Evolutionary conservation across 2,797 vertebrate genomes (phyloP), one percentile per base, ranked within the genome.

Genomic region (Halcyon badia): DNA sequence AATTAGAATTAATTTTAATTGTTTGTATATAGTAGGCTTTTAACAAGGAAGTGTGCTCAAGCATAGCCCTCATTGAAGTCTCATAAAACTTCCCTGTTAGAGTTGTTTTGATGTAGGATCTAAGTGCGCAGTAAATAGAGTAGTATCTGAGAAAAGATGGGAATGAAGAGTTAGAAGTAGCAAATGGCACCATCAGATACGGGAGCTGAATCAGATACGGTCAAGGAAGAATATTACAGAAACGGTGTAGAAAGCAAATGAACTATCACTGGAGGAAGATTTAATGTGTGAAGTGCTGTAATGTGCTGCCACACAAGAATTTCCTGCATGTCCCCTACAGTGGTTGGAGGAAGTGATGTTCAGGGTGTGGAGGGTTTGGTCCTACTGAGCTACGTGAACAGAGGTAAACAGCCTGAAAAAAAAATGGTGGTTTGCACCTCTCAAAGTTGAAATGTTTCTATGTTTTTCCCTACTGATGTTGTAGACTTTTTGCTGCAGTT

Each of bases 11-110:
- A 60, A 31, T 68, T 78, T 91, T 65, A 15, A 56, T 87, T 33
- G 31, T 60, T 93, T 52, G 51, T 66, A 51, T 52, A 33, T 83
- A 90, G 28, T 92, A 91, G 83, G 44, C 8, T 80, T 64, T 52
- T 85, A 96, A 89, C 75, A 51, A 80, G 65, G 64, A 28, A 60
- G 69, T 46, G 57, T 95, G 60, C 65, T 94, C 76, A 87, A 71
- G 37, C 31, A 37, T 51, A 62, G 16, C 37, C 28, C 31, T 65
- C 17, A 2, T 30, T 39, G 58, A 76, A 94, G 90, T 56, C 79
- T 80, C 89, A 77, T 20, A 60, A 90, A 91, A 64, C 8, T 65
- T 89, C 65, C 54, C 44, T 41, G 25, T 89, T 79, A 66, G 79
- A 71, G 52, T 82, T 88, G 33, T 46, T 83, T 57, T 56, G 82